Conservation (phyloP, 2,888 invertebrate species). For the Colletes collaris region DNA sequence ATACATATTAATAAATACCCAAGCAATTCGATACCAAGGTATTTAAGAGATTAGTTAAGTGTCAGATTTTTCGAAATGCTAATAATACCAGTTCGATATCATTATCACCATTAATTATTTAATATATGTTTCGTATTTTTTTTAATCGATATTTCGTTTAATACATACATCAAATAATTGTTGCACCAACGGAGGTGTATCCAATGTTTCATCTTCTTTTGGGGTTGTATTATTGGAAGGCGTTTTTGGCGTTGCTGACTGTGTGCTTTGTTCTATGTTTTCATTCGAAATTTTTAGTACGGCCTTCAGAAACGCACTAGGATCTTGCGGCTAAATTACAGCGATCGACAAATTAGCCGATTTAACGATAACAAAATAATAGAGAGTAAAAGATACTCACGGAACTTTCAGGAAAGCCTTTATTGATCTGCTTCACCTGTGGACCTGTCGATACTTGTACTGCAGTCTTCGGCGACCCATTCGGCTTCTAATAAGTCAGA, state of each 20-base stretch:
- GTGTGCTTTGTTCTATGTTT: constrained; percentile 65
- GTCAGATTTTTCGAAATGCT: too few relatives aligned
- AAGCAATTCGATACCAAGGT: too few relatives aligned
- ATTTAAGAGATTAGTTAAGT: too few relatives aligned
- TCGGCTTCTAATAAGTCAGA: constrained; percentile 8
- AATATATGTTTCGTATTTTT: too few relatives aligned
- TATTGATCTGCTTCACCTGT: constrained; percentile 29
- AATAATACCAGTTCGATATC: too few relatives aligned
- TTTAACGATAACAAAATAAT: neutral
- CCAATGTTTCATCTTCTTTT: constrained; percentile 64
- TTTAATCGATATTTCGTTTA: neutral
- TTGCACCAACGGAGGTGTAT: constrained; percentile 80
- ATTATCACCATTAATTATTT: too few relatives aligned
- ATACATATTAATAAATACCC: too few relatives aligned
- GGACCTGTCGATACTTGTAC: neutral
- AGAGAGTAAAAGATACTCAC: constrained; percentile 39
- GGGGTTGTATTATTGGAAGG: constrained; percentile 6
- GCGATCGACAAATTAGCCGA: neutral
- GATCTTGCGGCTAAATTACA: constrained; percentile 76
- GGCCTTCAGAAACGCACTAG: constrained; percentile 80
- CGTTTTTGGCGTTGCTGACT: constrained; percentile 13
- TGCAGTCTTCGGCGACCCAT: neutral
- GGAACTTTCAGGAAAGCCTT: constrained; percentile 25
- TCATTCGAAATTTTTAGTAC: constrained; percentile 79
- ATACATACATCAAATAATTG: constrained; percentile 80